Evolutionary conservation across 2,113 vertebrate genomes (phyloP).

Genomic region (Vanacampus margaritifer): DNA sequence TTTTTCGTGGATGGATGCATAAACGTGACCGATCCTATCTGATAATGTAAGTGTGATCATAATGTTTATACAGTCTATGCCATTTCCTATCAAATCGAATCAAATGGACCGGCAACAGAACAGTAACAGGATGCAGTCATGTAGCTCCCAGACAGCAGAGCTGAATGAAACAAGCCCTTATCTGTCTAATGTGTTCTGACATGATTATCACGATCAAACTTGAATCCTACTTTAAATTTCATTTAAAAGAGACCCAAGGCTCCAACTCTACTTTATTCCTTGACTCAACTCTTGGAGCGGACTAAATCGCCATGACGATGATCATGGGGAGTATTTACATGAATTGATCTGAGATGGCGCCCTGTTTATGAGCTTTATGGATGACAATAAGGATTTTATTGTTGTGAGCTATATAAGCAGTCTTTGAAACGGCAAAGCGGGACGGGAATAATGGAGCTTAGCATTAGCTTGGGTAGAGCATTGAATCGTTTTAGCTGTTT

Average conservation of each 20-base stretch:
- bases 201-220: not conserved
- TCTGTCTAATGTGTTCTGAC: slow-evolving; percentile 10
- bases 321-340: slow-evolving; percentile 2
- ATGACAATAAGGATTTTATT: slow-evolving; percentile 7
- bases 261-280: not conserved
- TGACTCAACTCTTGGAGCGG: not conserved
- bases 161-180: slow-evolving; percentile 8
- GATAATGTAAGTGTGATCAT: not conserved
- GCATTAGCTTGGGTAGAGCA: not conserved
- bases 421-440: slow-evolving; percentile 6
- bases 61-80: slow-evolving; percentile 1
- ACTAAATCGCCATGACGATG: not conserved
- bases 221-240: slow-evolving; percentile 5
- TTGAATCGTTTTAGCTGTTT: not conserved
- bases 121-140: not conserved
- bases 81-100: not conserved
- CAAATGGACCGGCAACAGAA: slow-evolving; percentile 1
- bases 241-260: slow-evolving; percentile 14
- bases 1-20: not conserved
- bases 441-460: slow-evolving; percentile 1
- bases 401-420: not conserved
- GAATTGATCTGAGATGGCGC: slow-evolving; percentile 1
- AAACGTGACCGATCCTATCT: not conserved
- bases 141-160: slow-evolving; percentile 9
- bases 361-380: not conserved